phyloP scores from a whole-genome alignment of 1,140 invertebrate species.

The Drosophila bocki region DNA sequence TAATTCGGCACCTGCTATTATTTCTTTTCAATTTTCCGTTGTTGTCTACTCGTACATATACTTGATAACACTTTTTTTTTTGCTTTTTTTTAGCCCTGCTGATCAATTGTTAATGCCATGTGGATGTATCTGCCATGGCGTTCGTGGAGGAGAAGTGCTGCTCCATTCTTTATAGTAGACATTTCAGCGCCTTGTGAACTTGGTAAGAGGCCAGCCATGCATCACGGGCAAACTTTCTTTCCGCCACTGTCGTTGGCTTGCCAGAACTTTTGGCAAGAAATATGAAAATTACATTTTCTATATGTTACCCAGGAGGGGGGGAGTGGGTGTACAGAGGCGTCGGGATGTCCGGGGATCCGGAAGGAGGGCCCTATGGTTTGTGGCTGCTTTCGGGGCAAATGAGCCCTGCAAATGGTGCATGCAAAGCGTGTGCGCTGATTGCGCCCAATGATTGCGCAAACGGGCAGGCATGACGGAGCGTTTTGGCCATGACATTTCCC shows the following conservation, averaged over 20 bases:
- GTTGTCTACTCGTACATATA: constrained; percentile 28
- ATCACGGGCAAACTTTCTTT: constrained; percentile 68
- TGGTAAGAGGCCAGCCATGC: constrained; percentile 72
- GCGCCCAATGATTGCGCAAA: constrained; percentile 70
- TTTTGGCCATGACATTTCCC: constrained; percentile 68
- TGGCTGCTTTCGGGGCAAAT: constrained; percentile 49
- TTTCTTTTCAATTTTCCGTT: constrained; percentile 76
- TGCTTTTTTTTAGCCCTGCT: constrained; percentile 24
- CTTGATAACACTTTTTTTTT: constrained; percentile 67
- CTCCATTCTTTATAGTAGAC: constrained; percentile 35
- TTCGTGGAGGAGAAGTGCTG: constrained; percentile 7
- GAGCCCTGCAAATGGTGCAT: constrained; percentile 62
- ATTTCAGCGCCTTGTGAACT: constrained; percentile 74
- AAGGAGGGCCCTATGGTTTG: constrained; percentile 31
- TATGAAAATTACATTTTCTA: constrained; percentile 67
- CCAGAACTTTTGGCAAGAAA: constrained; percentile 64
- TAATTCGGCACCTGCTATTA: constrained; percentile 83
- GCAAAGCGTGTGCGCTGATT: constrained; percentile 63
- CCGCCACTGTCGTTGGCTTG: constrained; percentile 61
- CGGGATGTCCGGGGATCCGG: background rate
- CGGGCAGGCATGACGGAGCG: constrained; percentile 52
- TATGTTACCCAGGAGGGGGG: constrained; percentile 19
- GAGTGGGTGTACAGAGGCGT: background rate
- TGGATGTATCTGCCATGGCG: constrained; percentile 60
- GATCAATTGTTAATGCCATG: constrained; percentile 81